Evolutionary conservation across 2,888 invertebrate species (phyloP).

Genomic region (Pachymerium ferrugineum): DNA sequence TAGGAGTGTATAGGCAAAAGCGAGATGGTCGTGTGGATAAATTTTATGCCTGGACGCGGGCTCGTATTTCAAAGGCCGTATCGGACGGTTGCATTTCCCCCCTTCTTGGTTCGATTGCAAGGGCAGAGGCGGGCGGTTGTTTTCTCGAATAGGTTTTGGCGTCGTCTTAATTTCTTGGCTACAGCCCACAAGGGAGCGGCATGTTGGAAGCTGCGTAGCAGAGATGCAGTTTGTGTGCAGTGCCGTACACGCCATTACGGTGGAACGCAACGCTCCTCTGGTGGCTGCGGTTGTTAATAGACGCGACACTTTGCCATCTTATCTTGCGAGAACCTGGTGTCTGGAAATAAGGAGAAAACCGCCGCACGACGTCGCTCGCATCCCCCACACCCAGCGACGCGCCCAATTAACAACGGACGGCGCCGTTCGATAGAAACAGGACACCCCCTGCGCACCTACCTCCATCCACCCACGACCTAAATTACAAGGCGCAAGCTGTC

Average conservation of each 20-base stretch:
- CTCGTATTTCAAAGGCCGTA: conserved; percentile 5
- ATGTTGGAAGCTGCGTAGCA: not conserved
- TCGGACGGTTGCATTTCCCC: not conserved
- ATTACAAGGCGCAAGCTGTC: conserved; percentile 2
- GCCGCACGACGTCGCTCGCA: not conserved
- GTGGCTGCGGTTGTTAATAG: conserved; percentile 2
- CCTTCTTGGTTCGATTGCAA: not conserved
- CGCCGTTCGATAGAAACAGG: not conserved
- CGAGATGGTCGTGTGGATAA: conserved; percentile 30
- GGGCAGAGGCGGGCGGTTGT: not conserved
- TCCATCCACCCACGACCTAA: not conserved
- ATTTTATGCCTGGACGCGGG: conserved; percentile 27
- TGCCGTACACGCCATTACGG: not conserved
- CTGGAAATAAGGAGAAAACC: not conserved
- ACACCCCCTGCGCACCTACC: not conserved
- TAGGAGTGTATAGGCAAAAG: not conserved
- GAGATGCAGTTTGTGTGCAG: not conserved
- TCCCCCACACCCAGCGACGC: not conserved
- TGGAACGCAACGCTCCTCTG: not conserved
- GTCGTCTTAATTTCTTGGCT: conserved; percentile 29
- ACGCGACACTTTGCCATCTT: conserved; percentile 2
- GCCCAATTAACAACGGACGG: not conserved
- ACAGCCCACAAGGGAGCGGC: conserved; percentile 28
- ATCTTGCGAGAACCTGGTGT: not conserved
- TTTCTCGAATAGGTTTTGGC: not conserved